phyloP scores from a whole-genome alignment of 2,797 vertebrate genomes.

The Varecia variegata region DNA sequence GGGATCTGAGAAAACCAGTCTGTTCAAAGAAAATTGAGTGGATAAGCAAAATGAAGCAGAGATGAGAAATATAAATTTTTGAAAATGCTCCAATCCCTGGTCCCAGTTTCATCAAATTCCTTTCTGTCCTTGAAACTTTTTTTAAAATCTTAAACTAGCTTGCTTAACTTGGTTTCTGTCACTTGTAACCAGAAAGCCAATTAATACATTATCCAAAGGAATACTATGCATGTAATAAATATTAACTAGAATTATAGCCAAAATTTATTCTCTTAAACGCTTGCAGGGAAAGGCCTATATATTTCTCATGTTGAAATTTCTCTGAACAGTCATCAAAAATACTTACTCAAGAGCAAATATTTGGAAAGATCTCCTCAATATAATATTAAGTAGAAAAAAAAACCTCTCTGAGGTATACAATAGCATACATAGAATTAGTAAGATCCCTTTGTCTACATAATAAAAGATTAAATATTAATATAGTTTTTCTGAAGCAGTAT shows the following conservation, averaged over 20 bases:
- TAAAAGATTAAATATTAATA: not conserved
- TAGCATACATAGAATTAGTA: not conserved
- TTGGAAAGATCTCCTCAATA: not conserved
- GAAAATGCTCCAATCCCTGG: not conserved
- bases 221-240: slow-evolving; percentile 3
- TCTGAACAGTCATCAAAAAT: slow-evolving; percentile 7
- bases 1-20: not conserved
- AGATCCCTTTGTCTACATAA: not conserved
- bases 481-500: not conserved
- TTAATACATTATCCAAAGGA: not conserved
- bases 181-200: not conserved
- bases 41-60: not conserved
- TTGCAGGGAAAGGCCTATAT: not conserved
- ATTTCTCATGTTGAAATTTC: not conserved
- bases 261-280: not conserved
- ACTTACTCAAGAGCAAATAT: not conserved
- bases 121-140: not conserved
- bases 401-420: not conserved
- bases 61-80: not conserved
- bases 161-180: not conserved
- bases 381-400: not conserved
- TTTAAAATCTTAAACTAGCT: not conserved
- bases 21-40: not conserved
- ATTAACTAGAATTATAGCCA: slow-evolving; percentile 9
- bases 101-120: not conserved